Conservation (phyloP, 2,888 invertebrate species). For the Oligia fasciuncula region DNA sequence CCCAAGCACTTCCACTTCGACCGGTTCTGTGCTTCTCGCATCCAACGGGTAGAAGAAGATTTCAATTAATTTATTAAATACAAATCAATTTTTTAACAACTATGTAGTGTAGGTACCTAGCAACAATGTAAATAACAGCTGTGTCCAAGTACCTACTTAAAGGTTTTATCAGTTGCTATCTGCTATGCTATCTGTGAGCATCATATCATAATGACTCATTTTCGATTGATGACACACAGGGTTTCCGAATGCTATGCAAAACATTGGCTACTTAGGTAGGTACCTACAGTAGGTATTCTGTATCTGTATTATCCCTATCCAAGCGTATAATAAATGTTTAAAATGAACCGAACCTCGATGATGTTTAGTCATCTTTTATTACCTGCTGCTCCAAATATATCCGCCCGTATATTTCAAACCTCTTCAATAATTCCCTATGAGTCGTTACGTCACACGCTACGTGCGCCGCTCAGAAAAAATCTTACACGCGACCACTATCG, state of each 20-base stretch:
- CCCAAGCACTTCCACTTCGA: too few species aligned
- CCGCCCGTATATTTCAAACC: slow-evolving; percentile 2
- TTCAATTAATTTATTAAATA: neutral
- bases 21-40: too few species aligned
- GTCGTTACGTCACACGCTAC: slow-evolving; percentile 69
- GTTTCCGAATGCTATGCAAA: slow-evolving; percentile 26
- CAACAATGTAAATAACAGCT: slow-evolving; percentile 7
- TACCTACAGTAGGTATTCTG: neutral
- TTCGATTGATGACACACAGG: slow-evolving; percentile 19
- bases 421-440: slow-evolving; percentile 35
- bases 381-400: slow-evolving; percentile 15
- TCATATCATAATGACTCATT: slow-evolving; percentile 31
- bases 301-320: neutral
- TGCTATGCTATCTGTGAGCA: slow-evolving; percentile 6
- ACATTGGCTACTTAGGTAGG: neutral
- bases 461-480: slow-evolving; percentile 70
- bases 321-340: slow-evolving; percentile 1
- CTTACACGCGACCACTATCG: slow-evolving; percentile 69
- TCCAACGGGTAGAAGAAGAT: too few species aligned
- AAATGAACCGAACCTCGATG: neutral
- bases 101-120: neutral
- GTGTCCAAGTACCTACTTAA: slow-evolving; percentile 12
- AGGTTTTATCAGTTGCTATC: slow-evolving; percentile 13
- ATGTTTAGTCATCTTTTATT: slow-evolving; percentile 31
- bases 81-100: neutral